Evolutionary conservation across 2,888 invertebrate genomes (phyloP).

Genomic region (Diabrotica balteata): DNA sequence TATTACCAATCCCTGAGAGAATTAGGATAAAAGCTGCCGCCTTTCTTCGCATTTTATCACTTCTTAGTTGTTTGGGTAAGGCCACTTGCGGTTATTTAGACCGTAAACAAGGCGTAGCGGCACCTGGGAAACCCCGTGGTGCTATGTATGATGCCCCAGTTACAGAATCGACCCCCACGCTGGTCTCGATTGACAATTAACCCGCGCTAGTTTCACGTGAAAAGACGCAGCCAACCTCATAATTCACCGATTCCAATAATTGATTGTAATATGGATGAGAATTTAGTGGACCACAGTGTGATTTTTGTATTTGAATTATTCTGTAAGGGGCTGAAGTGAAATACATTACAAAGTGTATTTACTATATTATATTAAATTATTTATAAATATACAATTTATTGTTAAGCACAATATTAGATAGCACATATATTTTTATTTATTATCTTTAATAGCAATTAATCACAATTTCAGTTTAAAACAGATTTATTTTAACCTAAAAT

Average conservation of each 20-base stretch:
- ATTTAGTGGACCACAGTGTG: conserved; percentile 11
- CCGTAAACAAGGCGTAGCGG: conserved; percentile 41
- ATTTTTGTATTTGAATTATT: too few species aligned
- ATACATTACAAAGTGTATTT: too few species aligned
- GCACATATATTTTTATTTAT: too few species aligned
- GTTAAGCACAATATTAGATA: too few species aligned
- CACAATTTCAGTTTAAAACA: too few species aligned
- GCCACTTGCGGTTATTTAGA: conserved; percentile 38
- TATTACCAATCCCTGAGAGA: background rate
- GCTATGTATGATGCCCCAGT: conserved; percentile 16
- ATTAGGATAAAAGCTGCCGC: conserved; percentile 6
- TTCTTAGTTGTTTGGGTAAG: conserved; percentile 28
- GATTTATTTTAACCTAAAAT: too few species aligned
- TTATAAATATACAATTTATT: too few species aligned
- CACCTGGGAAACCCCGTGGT: conserved; percentile 42
- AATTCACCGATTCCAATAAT: conserved; percentile 27
- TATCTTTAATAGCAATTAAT: too few species aligned
- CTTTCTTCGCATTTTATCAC: conserved; percentile 17
- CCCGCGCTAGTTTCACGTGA: conserved; percentile 25
- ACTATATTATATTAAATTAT: too few species aligned
- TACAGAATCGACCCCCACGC: conserved; percentile 30
- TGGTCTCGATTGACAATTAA: conserved; percentile 31
- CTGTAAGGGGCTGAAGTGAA: too few species aligned
- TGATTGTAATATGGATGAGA: conserved; percentile 23
- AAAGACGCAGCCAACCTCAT: conserved; percentile 27